Percentiles rank a stretch among this genome's conserved stretches.
These are phyloP conservation scores for Antedon bifida DNA, from an alignment of 35 echinoderm and acorn worm genomes.

Conservation along the genomic window DNA sequence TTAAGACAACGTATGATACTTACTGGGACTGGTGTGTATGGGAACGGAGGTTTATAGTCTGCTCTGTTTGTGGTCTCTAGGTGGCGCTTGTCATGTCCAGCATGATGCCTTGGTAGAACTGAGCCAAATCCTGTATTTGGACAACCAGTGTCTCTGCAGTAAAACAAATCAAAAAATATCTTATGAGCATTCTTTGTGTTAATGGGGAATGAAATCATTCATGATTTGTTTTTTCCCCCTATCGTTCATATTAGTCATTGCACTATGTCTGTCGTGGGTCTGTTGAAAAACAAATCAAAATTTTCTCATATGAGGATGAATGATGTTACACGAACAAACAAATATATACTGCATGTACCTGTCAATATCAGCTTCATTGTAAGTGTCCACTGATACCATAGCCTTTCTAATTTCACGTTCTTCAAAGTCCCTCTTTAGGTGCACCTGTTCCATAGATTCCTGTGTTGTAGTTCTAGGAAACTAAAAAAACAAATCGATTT, in stretches of 20 bases:
- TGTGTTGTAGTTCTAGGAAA: slow-evolving; percentile 69
- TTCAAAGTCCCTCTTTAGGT: slow-evolving; percentile 89
- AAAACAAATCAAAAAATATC: slow-evolving; percentile 4
- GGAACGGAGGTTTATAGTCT: slow-evolving; percentile 91
- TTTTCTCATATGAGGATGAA: too few species aligned
- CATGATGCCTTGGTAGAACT: slow-evolving; percentile 76
- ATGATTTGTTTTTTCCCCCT: too few species aligned
- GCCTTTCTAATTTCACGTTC: slow-evolving; percentile 77
- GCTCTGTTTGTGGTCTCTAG: slow-evolving; percentile 92
- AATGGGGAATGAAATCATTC: not conserved
- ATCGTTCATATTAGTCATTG: too few species aligned
- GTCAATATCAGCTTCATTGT: slow-evolving; percentile 48
- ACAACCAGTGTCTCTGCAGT: slow-evolving; percentile 67
- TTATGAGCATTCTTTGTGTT: not conserved
- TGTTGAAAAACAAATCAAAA: too few species aligned
- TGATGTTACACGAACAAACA: too few species aligned
- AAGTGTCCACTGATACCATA: slow-evolving; percentile 70
- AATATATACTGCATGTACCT: too few species aligned
- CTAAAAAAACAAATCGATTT: slow-evolving; percentile 17
- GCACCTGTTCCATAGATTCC: slow-evolving; percentile 51
- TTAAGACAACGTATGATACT: not conserved
- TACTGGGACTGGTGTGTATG: slow-evolving; percentile 77
- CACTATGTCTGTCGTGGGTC: too few species aligned
- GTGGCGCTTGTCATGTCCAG: slow-evolving; percentile 94
- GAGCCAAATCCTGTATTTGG: slow-evolving; percentile 76